A percentile compares a stretch with the other conserved stretches of the same genome.
phyloP scores from a whole-genome alignment of 2,113 vertebrate species.

The Macrotus californicus region DNA sequence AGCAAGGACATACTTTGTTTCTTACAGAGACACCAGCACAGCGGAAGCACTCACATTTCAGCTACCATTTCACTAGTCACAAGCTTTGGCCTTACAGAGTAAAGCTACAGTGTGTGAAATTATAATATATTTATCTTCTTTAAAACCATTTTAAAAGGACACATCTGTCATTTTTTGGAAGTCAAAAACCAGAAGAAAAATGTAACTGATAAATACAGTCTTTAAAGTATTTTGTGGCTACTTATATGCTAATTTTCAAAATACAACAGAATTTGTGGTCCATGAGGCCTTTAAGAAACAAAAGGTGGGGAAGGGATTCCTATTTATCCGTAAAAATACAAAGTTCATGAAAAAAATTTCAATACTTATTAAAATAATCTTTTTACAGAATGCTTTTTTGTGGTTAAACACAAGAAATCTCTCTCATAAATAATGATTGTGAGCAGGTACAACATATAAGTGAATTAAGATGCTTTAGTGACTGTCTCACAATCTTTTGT shows the following conservation, averaged over 20 bases:
- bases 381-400: conserved; percentile 19
- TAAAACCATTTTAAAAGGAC: conserved; percentile 36
- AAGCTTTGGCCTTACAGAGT: conserved; percentile 43
- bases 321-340: conserved; percentile 4
- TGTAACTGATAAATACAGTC: conserved; percentile 23
- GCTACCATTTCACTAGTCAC: conserved; percentile 9
- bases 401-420: background rate
- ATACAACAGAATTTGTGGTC: conserved; percentile 36
- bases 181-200: conserved; percentile 30
- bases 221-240: conserved; percentile 35
- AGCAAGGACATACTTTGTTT: background rate
- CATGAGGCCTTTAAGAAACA: background rate
- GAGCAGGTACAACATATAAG: background rate
- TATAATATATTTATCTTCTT: conserved; percentile 32
- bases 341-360: conserved; percentile 32
- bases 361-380: conserved; percentile 9
- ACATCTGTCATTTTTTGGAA: conserved; percentile 12
- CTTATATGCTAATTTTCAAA: conserved; percentile 30
- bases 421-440: background rate
- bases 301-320: background rate
- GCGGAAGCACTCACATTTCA: conserved; percentile 35
- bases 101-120: conserved; percentile 28
- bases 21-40: conserved; percentile 22
- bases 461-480: background rate
- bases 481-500: background rate